Percentiles rank a stretch among this genome's conserved stretches.
phyloP scores from a whole-genome alignment of 2,113 vertebrate species.

The Cheirogaleus medius region DNA sequence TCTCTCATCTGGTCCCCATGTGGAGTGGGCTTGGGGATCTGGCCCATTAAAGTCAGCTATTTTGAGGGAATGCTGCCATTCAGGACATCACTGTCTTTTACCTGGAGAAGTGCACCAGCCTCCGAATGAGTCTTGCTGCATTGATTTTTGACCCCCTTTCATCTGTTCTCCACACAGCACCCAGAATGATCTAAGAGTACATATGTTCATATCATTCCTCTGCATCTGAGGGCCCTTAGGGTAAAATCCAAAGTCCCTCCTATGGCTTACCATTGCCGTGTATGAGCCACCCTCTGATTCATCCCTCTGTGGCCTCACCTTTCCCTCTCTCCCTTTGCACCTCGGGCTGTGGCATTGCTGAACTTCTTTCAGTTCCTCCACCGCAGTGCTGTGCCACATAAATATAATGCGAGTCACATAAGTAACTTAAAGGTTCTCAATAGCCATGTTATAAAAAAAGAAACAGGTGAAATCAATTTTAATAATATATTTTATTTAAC shows the following conservation, averaged over 20 bases:
- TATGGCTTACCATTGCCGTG: neutral
- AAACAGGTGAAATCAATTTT: neutral
- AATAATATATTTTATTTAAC: slow-evolving; percentile 24
- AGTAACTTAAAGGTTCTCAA: neutral
- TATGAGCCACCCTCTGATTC: neutral
- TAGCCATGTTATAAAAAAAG: neutral
- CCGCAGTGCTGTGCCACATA: neutral
- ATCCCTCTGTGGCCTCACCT: neutral
- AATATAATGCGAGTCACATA: neutral
- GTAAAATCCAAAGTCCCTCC: neutral
- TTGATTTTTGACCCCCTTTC: neutral
- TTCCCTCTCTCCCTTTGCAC: neutral
- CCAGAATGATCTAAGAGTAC: neutral
- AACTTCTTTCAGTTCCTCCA: neutral
- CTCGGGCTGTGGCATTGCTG: neutral
- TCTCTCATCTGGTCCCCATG: slow-evolving; percentile 3
- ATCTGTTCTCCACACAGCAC: neutral
- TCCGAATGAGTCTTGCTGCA: neutral
- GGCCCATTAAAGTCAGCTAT: slow-evolving; percentile 60
- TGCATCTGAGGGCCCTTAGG: neutral
- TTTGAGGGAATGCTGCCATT: slow-evolving; percentile 38
- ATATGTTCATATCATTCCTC: neutral
- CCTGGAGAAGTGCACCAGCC: neutral
- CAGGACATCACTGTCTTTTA: slow-evolving; percentile 25
- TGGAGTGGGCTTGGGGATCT: slow-evolving; percentile 68